phyloP scores from a whole-genome alignment of 2,797 vertebrate genomes.

The Arctocebus calabarensis region DNA sequence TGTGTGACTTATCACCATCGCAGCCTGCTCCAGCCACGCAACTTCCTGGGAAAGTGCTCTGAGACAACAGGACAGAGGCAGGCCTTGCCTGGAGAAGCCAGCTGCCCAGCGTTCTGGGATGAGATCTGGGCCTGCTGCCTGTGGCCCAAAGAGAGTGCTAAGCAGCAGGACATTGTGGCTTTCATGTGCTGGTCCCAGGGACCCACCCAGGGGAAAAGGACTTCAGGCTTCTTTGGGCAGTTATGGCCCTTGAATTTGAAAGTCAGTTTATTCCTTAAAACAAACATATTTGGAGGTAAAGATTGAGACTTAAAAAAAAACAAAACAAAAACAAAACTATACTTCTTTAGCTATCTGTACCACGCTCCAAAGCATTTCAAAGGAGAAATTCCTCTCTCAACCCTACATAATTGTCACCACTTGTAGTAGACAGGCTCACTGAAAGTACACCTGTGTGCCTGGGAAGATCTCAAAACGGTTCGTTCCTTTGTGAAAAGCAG shows the following conservation, averaged over 20 bases:
- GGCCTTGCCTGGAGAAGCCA: neutral
- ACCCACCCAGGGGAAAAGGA: neutral
- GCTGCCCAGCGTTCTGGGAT: neutral
- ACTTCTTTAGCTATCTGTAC: neutral
- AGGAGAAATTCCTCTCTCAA: neutral
- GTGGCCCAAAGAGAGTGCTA: neutral
- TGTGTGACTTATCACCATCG: neutral
- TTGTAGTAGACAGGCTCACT: neutral
- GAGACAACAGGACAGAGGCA: neutral
- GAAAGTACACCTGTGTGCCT: neutral
- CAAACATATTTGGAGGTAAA: slow-evolving; percentile 24
- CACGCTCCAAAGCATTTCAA: neutral
- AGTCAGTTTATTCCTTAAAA: slow-evolving; percentile 48
- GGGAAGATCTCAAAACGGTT: neutral
- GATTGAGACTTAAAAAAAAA: neutral
- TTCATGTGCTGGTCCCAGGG: neutral
- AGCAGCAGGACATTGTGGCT: neutral
- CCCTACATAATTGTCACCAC: neutral
- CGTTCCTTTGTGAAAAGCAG: neutral
- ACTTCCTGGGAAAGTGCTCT: neutral
- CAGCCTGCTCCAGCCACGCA: neutral
- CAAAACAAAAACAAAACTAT: neutral
- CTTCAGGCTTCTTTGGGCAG: neutral
- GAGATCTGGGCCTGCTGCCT: neutral
- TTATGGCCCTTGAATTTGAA: slow-evolving; percentile 12